Base-by-base conservation (phyloP, 1,140 invertebrate genomes). In the Pemphigus obesinymphae region DNA sequence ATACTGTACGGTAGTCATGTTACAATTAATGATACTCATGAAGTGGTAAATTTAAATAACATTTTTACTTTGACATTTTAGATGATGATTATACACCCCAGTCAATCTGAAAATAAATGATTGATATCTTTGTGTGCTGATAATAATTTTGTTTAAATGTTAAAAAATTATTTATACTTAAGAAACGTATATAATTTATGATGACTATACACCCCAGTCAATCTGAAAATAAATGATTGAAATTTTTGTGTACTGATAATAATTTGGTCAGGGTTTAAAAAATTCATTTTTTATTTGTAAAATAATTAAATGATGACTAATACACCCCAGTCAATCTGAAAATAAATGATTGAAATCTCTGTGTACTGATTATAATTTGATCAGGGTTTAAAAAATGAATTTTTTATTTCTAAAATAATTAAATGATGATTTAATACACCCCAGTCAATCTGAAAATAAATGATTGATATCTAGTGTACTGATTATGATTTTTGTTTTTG, bases 81-180 rank as follows among this genome's bases (percentile, higher is more conserved):
- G 20, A 53, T 75, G 72, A 55, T 75, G 72, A 78, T 34, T 29
- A 78, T 61, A 43, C 53, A 40, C 50, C 53, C 53, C 75, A 78
- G 75, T 78, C 75, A 78, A 78, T 78, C 73, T 58, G 73, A 78
- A 55, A 40, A 11, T 43, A 23, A 50, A 55, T 78, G 73, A 78
- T 55, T 58, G 34, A 58, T 26, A 31, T 68, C 15, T 34, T 37
- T 68, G 3, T 66, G 23, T 23, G n/a, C 10, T 66, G 23, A 23
- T 17, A 29, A 45, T 26, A 0, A 6, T 23, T 13, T 43, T 45
- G 4, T 68, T 17, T 63, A 48, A 17, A 10, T 53, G 17, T n/a
- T n/a, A n/a, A n/a, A n/a, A n/a, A 10, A 0, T 26, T 55, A 55
- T 26, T 55, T 55, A 55, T 23, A 55, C 10, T 23, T 55, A 55